Conservation (phyloP, 2,113 vertebrate species). For the Amblyopsis rosae region DNA sequence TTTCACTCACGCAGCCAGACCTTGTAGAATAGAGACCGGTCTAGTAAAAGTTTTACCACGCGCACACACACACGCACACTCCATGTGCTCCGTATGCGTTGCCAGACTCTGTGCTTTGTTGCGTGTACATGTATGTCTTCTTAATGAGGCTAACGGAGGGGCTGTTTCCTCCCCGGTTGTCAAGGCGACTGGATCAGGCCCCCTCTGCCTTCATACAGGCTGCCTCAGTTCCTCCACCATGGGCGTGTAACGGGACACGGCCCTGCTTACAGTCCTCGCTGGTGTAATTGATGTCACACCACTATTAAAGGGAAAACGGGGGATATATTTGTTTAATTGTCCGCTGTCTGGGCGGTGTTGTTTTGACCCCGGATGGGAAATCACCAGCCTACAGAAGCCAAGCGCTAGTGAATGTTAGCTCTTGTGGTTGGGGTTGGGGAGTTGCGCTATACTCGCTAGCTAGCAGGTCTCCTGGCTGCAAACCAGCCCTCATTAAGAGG, state of each 20-base stretch:
- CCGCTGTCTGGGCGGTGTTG: conserved; percentile 22
- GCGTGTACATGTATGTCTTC: too few species aligned
- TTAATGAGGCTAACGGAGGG: too few species aligned
- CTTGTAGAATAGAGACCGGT: too few species aligned
- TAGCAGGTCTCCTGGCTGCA: too few species aligned
- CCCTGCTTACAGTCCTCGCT: conserved; percentile 18
- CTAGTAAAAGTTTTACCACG: neutral
- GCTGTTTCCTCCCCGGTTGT: too few species aligned
- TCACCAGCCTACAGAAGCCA: neutral
- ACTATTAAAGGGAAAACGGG: conserved; percentile 11
- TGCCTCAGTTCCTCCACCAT: too few species aligned
- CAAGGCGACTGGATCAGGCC: too few species aligned
- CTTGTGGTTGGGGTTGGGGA: neutral
- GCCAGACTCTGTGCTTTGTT: too few species aligned
- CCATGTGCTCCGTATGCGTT: neutral
- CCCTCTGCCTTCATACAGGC: too few species aligned
- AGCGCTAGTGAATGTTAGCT: neutral
- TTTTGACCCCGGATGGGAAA: conserved; percentile 19
- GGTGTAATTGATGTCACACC: conserved; percentile 37
- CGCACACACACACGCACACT: neutral
- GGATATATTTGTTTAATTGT: neutral
- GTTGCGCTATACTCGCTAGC: too few species aligned
- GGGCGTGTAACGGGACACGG: conserved; percentile 18
- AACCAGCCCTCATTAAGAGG: too few species aligned
- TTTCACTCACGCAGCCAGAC: neutral